phyloP scores from a whole-genome alignment of 2,888 invertebrate species.

The Aphrophora alni region DNA sequence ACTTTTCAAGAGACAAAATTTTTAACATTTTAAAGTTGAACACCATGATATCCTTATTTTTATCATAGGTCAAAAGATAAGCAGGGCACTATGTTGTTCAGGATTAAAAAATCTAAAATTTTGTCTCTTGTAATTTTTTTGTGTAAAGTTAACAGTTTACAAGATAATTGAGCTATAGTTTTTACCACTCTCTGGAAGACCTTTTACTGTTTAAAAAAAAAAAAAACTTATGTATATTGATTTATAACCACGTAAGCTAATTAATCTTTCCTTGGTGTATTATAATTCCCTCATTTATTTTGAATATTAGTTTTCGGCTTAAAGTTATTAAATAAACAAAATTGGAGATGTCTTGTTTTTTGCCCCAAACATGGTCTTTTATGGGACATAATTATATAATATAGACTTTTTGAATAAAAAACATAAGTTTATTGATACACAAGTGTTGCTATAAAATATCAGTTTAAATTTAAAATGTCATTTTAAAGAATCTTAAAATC shows the following conservation, averaged over 20 bases:
- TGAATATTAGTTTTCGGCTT: neutral
- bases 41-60: too few species aligned
- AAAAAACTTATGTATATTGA: neutral
- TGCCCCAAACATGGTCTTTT: neutral
- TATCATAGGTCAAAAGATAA: too few species aligned
- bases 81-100: too few species aligned
- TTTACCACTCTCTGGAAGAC: too few species aligned
- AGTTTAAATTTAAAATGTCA: neutral
- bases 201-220: slow-evolving; percentile 9
- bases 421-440: neutral
- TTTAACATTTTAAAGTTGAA: too few species aligned
- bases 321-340: neutral
- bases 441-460: neutral
- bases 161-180: too few species aligned
- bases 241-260: neutral
- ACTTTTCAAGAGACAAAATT: too few species aligned
- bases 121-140: too few species aligned
- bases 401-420: neutral
- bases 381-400: neutral
- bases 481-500: neutral
- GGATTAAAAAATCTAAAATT: too few species aligned
- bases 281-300: neutral
- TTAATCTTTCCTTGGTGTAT: neutral
- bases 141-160: too few species aligned
- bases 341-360: slow-evolving; percentile 15